Conservation (phyloP, 2,113 vertebrate genomes). For the Chaetodon auriga region DNA sequence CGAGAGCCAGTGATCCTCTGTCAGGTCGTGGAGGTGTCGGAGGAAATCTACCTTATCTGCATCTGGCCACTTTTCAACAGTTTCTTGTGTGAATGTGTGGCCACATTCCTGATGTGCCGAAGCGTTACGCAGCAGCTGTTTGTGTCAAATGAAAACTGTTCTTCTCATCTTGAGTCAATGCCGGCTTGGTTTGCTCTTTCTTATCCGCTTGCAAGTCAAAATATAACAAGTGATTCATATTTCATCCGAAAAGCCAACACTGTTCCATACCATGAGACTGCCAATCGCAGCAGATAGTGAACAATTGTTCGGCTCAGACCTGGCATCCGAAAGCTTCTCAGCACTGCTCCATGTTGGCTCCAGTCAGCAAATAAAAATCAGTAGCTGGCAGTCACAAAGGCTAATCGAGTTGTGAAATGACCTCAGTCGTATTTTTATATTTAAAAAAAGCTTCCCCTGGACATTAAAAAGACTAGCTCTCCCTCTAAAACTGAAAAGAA, state of each 20-base stretch:
- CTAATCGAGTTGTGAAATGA: slow-evolving; percentile 55
- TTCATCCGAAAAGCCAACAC: slow-evolving; percentile 39
- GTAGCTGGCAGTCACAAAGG: slow-evolving; percentile 35
- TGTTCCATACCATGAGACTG: slow-evolving; percentile 19
- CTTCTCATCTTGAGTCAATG: slow-evolving; percentile 33
- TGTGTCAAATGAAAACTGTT: slow-evolving; percentile 33
- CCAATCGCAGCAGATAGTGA: slow-evolving; percentile 60
- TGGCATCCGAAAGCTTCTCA: slow-evolving; percentile 42
- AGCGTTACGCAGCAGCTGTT: slow-evolving; percentile 37
- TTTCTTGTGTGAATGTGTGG: slow-evolving; percentile 41
- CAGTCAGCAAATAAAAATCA: slow-evolving; percentile 38
- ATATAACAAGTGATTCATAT: slow-evolving; percentile 40
- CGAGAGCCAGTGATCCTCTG: slow-evolving; percentile 61
- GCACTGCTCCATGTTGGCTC: slow-evolving; percentile 24
- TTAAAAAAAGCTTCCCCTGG: neutral
- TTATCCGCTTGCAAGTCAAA: slow-evolving; percentile 27
- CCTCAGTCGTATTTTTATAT: slow-evolving; percentile 29
- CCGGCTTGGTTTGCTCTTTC: neutral
- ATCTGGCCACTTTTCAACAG: slow-evolving; percentile 74
- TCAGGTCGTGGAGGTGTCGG: slow-evolving; percentile 74
- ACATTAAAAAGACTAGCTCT: neutral
- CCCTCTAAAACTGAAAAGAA: neutral
- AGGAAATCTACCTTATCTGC: slow-evolving; percentile 71
- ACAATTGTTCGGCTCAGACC: slow-evolving; percentile 48
- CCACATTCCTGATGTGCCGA: slow-evolving; percentile 35